Evolutionary conservation across 2,797 vertebrate genomes (phyloP).

Genomic region (Carduelis carduelis): DNA sequence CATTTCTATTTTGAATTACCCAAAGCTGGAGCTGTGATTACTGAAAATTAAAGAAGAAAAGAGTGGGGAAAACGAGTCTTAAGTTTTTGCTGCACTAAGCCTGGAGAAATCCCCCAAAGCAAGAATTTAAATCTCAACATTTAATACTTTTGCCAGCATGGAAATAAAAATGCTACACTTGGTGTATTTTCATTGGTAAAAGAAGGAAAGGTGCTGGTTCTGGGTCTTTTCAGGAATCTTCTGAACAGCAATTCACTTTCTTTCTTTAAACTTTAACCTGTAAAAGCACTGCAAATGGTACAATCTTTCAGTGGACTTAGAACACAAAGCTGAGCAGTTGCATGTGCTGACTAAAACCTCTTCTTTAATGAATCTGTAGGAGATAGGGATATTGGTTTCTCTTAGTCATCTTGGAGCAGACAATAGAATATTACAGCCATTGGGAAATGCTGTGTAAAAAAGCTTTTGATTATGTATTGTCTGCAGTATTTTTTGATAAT

Average conservation of each 20-base stretch:
- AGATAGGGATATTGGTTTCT: neutral
- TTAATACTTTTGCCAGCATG: neutral
- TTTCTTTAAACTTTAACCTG: neutral
- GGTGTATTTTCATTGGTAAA: neutral
- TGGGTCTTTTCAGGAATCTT: neutral
- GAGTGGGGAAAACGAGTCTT: neutral
- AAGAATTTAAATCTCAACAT: neutral
- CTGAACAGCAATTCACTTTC: neutral
- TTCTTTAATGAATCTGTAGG: neutral
- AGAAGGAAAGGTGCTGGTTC: neutral
- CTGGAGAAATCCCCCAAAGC: neutral
- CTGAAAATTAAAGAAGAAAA: neutral
- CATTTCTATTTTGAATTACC: neutral
- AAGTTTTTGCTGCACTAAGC: neutral
- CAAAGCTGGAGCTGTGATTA: neutral
- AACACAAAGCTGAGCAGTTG: neutral
- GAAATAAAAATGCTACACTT: neutral
- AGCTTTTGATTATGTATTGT: neutral
- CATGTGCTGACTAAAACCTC: neutral
- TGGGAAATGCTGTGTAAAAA: slow-evolving; percentile 5
- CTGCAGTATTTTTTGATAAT: neutral
- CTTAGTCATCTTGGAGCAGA: neutral
- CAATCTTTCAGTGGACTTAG: neutral
- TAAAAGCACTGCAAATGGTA: neutral
- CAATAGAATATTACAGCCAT: neutral